These are phyloP conservation scores for Nothoprocta pentlandii DNA, from an alignment of 2,113 vertebrate genomes.

Conservation along the genomic window DNA sequence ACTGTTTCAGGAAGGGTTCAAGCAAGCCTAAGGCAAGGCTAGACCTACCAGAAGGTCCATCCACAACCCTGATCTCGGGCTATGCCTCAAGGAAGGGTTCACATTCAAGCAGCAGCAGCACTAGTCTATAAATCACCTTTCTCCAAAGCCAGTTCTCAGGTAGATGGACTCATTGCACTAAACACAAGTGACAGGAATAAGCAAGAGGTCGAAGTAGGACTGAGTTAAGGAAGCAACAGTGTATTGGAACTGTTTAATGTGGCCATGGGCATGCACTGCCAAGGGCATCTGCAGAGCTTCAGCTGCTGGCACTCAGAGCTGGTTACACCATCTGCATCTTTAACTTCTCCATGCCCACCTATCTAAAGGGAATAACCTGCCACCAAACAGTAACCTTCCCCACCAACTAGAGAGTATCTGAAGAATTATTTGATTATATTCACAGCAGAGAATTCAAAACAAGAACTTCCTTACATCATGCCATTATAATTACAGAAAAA, in stretches of 20 bases:
- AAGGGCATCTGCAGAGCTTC: conserved; percentile 18
- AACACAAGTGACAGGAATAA: neutral
- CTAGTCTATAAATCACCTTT: neutral
- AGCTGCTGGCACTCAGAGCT: neutral
- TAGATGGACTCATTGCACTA: neutral
- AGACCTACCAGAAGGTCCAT: neutral
- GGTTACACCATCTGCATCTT: neutral
- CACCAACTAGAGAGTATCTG: neutral
- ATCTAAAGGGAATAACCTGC: neutral
- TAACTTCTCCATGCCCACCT: conserved; percentile 17
- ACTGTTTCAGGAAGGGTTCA: neutral
- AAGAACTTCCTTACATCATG: neutral
- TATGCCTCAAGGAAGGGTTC: neutral
- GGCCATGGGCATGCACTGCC: neutral
- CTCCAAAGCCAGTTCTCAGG: neutral
- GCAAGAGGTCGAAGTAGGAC: neutral
- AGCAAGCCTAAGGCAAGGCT: neutral
- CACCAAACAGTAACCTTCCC: conserved; percentile 66
- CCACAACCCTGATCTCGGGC: neutral
- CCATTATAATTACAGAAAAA: neutral
- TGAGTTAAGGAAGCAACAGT: neutral
- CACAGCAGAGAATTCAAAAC: conserved; percentile 48
- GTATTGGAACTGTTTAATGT: neutral
- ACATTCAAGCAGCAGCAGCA: neutral
- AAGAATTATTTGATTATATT: conserved; percentile 33